A percentile compares a stretch with the other conserved stretches of the same genome.
Conservation (phyloP, 2,113 vertebrate genomes). For the Acanthochromis polyacanthus region DNA sequence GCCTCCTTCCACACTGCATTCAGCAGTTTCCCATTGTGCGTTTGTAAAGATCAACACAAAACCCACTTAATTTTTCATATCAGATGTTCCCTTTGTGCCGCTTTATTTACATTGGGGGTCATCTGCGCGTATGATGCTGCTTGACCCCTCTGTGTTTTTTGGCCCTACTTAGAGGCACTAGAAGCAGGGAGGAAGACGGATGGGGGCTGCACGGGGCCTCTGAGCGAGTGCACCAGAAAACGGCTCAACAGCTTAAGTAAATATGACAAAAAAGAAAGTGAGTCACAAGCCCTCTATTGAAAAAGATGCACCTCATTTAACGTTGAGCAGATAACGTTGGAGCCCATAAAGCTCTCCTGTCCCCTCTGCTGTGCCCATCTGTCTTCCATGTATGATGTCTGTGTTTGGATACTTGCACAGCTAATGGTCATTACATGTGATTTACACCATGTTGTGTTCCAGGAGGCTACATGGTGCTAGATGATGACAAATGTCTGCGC, state of each 20-base stretch:
- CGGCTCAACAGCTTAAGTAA: constrained; percentile 37
- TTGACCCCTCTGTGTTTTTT: constrained; percentile 53
- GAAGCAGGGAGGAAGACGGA: constrained; percentile 42
- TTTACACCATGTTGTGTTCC: constrained; percentile 46
- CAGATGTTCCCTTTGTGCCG: constrained; percentile 13
- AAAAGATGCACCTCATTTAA: constrained; percentile 48
- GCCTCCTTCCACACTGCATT: constrained; percentile 9
- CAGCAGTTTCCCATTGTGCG: constrained; percentile 6
- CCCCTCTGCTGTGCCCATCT: constrained; percentile 33
- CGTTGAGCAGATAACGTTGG: constrained; percentile 36
- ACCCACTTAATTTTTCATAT: constrained; percentile 32
- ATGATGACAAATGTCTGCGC: constrained; percentile 57
- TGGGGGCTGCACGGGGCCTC: constrained; percentile 26
- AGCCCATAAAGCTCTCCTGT: constrained; percentile 29
- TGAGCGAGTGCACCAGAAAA: constrained; percentile 37
- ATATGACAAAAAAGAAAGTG: constrained; percentile 34
- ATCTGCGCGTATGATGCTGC: constrained; percentile 20
- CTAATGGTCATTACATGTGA: constrained; percentile 51
- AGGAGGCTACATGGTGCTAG: not conserved
- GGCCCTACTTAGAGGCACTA: constrained; percentile 21
- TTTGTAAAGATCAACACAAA: constrained; percentile 15
- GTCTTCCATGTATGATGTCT: constrained; percentile 47
- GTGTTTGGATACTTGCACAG: constrained; percentile 47
- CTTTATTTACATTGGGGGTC: constrained; percentile 46
- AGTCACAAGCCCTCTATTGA: constrained; percentile 4